These are phyloP conservation scores for Cacoxenus indagator DNA, from an alignment of 2,888 invertebrate species.

Conservation along the genomic window DNA sequence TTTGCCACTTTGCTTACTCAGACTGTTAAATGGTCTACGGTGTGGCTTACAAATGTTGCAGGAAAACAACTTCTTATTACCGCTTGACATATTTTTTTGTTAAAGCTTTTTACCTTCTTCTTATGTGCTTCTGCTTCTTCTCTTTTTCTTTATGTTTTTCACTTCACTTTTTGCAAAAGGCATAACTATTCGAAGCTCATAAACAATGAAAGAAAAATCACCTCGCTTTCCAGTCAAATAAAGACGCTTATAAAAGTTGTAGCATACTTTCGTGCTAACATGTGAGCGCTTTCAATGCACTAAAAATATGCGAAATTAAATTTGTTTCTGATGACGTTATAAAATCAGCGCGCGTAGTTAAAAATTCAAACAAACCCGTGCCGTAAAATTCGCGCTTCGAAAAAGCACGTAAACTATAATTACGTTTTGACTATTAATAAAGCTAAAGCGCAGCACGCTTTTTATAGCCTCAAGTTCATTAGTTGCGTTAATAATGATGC, in stretches of 20 bases:
- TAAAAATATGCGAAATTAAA: neutral
- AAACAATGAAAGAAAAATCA: neutral
- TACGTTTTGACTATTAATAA: neutral
- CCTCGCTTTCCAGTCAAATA: neutral
- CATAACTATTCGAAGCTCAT: neutral
- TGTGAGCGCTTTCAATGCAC: neutral
- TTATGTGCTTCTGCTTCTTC: neutral
- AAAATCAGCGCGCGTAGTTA: neutral
- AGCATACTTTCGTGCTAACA: neutral
- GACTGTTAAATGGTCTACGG: neutral
- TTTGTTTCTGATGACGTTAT: neutral
- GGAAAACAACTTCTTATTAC: conserved; percentile 24
- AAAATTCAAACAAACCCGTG: neutral
- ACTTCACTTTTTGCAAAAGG: neutral
- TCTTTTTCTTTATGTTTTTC: neutral
- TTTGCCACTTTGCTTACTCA: neutral
- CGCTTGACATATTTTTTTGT: conserved; percentile 3
- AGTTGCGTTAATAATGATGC: neutral
- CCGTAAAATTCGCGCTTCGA: neutral
- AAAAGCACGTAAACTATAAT: neutral
- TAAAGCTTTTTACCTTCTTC: neutral
- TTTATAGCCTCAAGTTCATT: neutral
- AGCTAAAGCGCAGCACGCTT: neutral
- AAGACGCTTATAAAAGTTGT: neutral
- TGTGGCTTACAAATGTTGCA: neutral